These are phyloP conservation scores for Raillietiella orientalis DNA, from an alignment of 2,888 invertebrate genomes.

Conservation along the genomic window DNA sequence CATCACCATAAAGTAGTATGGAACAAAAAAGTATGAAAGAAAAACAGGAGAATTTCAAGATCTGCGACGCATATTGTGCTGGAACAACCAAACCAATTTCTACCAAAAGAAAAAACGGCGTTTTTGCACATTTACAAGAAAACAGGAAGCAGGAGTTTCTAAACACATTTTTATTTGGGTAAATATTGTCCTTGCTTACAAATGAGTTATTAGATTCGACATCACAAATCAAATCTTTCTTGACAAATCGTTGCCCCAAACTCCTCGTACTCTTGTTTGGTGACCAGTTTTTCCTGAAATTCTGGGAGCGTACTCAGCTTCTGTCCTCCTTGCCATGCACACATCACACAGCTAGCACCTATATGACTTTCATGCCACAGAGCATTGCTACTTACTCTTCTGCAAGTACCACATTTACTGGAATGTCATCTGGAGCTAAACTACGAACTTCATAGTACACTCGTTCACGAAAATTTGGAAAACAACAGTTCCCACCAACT, in stretches of 20 bases:
- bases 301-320: slow-evolving; percentile 33
- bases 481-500: slow-evolving; percentile 43
- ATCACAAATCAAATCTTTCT: slow-evolving; percentile 12
- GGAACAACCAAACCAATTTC: no score
- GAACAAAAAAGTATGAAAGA: no score
- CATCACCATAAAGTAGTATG: no score
- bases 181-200: no score
- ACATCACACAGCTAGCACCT: slow-evolving; percentile 33
- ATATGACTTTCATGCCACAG: slow-evolving; percentile 5
- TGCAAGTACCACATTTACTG: slow-evolving; percentile 33
- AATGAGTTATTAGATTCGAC: no score
- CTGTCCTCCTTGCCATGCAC: slow-evolving; percentile 68
- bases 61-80: no score
- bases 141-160: no score
- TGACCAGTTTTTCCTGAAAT: slow-evolving; percentile 26
- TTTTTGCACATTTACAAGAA: no score
- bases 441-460: slow-evolving; percentile 41
- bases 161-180: no score
- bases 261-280: slow-evolving; percentile 63
- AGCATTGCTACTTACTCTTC: slow-evolving; percentile 20
- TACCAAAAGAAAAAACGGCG: no score
- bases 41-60: no score
- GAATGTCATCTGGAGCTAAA: slow-evolving; percentile 37
- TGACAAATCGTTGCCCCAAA: slow-evolving; percentile 28
- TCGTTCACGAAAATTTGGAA: slow-evolving; percentile 52